Conservation (phyloP, 2,113 vertebrate species). For the Himantopus leucocephalus region DNA sequence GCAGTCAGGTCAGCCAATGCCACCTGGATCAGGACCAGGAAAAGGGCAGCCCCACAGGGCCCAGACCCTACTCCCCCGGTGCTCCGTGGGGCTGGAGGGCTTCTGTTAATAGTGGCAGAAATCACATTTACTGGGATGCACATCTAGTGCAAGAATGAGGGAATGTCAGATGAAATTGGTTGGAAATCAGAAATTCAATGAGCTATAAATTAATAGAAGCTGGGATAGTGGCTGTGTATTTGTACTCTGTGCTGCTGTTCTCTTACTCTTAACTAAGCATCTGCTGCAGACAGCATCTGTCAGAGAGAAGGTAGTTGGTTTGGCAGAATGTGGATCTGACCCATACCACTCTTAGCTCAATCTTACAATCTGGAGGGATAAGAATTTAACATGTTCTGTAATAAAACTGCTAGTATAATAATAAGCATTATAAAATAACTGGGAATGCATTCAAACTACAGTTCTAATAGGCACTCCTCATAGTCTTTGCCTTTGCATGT, state of each 20-base stretch:
- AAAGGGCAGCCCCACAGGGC: not conserved
- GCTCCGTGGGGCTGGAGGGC: fast-evolving
- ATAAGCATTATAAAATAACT: not conserved
- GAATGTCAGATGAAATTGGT: not conserved
- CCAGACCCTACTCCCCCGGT: not conserved
- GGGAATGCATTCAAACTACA: not conserved
- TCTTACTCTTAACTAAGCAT: not conserved
- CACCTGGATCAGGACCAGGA: not conserved
- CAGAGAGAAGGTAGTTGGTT: not conserved
- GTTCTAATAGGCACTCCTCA: not conserved
- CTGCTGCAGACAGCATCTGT: not conserved
- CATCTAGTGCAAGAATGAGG: not conserved
- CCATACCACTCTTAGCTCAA: not conserved
- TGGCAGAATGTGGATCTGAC: not conserved
- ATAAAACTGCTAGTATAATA: not conserved
- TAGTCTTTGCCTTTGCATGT: not conserved
- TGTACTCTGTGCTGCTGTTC: not conserved
- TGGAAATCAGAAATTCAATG: not conserved
- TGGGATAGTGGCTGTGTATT: not conserved
- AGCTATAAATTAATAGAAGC: not conserved
- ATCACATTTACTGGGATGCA: not conserved
- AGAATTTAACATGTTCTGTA: not conserved
- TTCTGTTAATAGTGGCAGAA: not conserved
- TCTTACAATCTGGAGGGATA: not conserved
- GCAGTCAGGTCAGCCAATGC: not conserved